Evolutionary conservation across 2,888 invertebrate genomes (phyloP).

Genomic region (Perithous albicinctus): DNA sequence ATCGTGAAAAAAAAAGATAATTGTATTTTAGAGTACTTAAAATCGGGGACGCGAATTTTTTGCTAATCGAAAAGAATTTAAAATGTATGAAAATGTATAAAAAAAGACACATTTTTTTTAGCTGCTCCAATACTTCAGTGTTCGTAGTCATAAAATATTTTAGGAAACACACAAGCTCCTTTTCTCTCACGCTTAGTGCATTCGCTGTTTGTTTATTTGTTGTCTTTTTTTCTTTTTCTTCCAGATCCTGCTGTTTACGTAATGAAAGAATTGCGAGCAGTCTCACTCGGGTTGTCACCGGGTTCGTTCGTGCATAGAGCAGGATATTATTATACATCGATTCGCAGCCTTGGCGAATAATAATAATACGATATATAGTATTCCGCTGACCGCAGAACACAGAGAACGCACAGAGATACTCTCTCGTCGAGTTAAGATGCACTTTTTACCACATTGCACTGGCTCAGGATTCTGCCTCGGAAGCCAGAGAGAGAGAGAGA

Average conservation of each 20-base stretch:
- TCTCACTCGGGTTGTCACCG: conserved; percentile 77
- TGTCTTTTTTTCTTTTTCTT: conserved; percentile 19
- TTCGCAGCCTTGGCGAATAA: conserved; percentile 42
- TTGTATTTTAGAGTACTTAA: too few relatives aligned
- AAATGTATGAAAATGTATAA: too few relatives aligned
- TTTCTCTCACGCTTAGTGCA: not conserved
- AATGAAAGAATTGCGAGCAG: conserved; percentile 60
- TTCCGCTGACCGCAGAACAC: conserved; percentile 35
- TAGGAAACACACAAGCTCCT: not conserved
- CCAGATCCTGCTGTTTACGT: conserved; percentile 35
- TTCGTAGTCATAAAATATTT: not conserved
- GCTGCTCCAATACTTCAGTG: not conserved
- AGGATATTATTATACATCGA: conserved; percentile 76
- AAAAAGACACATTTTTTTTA: too few relatives aligned
- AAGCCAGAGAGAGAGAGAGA: conserved; percentile 14
- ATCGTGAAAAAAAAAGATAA: too few relatives aligned
- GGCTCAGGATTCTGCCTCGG: conserved; percentile 19
- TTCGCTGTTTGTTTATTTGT: not conserved
- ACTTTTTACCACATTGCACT: conserved; percentile 17
- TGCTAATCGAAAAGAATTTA: not conserved
- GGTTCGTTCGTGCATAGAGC: conserved; percentile 81
- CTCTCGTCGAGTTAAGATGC: conserved; percentile 31
- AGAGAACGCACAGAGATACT: not conserved
- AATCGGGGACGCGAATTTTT: too few relatives aligned
- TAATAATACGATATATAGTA: conserved; percentile 20